Evolutionary conservation across 1,140 invertebrate genomes (phyloP).

Genomic region (Pectinophora gossypiella): DNA sequence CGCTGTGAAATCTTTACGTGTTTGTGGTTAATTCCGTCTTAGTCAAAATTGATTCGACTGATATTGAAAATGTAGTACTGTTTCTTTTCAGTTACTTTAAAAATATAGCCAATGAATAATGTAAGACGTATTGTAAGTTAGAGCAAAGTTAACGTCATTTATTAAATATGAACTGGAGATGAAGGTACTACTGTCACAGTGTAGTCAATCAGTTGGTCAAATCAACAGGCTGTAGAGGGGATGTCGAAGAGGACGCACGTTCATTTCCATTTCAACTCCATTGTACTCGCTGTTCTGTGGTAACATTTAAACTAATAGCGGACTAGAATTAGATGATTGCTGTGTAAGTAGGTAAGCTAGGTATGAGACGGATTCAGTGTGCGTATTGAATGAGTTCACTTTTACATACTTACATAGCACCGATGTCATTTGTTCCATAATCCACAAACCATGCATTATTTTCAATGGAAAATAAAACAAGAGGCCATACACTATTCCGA

Average conservation of each 20-base stretch:
- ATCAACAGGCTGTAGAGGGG: no score
- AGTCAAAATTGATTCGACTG: constrained; percentile 43
- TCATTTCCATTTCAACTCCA: constrained; percentile 27
- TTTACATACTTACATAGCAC: neutral
- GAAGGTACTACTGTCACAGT: no score
- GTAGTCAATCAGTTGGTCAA: no score
- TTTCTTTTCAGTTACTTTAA: constrained; percentile 4
- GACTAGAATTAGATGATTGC: constrained; percentile 18
- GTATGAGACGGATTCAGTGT: constrained; percentile 8
- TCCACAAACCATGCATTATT: neutral
- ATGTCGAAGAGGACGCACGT: neutral
- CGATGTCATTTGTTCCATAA: neutral
- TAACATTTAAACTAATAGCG: constrained; percentile 30
- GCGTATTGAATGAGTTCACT: no score
- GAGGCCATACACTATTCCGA: constrained; percentile 50
- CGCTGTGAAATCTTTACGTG: constrained; percentile 37
- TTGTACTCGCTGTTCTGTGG: constrained; percentile 45
- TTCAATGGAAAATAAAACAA: constrained; percentile 24
- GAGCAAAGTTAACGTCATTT: no score
- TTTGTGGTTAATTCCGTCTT: constrained; percentile 53
- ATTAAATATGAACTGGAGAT: no score
- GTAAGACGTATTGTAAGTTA: neutral
- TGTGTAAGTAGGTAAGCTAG: constrained; percentile 16
- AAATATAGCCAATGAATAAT: neutral
- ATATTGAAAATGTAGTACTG: constrained; percentile 16